phyloP scores from a whole-genome alignment of 2,888 invertebrate genomes.

The Mongoloraphidia duomilia region DNA sequence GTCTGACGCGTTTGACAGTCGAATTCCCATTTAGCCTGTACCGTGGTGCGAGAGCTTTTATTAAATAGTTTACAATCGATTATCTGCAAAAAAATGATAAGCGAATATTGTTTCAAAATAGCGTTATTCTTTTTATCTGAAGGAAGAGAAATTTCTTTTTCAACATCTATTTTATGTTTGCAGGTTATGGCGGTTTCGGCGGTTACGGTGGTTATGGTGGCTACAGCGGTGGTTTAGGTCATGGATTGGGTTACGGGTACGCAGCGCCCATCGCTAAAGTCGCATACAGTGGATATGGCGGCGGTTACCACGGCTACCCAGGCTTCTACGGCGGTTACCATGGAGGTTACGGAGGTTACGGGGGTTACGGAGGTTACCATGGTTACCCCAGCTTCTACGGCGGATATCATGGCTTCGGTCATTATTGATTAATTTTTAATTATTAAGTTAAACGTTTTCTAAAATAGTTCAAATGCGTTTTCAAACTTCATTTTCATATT shows the following conservation, averaged over 20 bases:
- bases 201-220: slow-evolving; percentile 8
- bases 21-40: no score
- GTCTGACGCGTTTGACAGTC: no score
- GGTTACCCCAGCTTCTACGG: slow-evolving; percentile 9
- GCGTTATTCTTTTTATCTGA: no score
- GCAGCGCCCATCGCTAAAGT: slow-evolving; percentile 1
- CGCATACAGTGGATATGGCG: slow-evolving; percentile 4
- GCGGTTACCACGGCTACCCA: slow-evolving; percentile 11
- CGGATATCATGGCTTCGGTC: slow-evolving; percentile 6
- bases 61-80: no score
- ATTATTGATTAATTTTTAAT: background rate
- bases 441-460: background rate
- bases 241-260: slow-evolving; percentile 13
- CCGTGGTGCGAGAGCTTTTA: no score
- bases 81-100: no score
- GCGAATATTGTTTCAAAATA: no score
- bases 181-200: background rate
- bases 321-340: slow-evolving; percentile 6
- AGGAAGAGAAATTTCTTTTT: no score
- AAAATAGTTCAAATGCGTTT: background rate
- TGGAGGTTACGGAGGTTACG: slow-evolving; percentile 14
- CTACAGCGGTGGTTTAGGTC: slow-evolving; percentile 13
- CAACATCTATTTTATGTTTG: background rate
- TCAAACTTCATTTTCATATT: background rate
- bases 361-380: slow-evolving; percentile 11